phyloP scores from a whole-genome alignment of 2,797 vertebrate genomes.

The Acridotheres tristis region DNA sequence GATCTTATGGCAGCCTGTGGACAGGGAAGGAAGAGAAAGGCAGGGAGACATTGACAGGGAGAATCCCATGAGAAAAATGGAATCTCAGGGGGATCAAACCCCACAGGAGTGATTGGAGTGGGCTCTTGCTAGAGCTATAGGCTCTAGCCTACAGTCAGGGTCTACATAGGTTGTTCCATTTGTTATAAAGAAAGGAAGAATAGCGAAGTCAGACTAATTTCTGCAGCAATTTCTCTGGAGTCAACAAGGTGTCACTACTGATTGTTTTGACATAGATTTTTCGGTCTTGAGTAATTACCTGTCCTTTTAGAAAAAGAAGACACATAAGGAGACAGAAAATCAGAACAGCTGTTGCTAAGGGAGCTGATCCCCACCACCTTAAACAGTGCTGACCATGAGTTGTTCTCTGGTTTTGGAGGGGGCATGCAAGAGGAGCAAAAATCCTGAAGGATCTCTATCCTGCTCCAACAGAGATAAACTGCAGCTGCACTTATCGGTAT shows the following conservation, averaged over 20 bases:
- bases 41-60: neutral
- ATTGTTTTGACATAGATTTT: conserved; percentile 38
- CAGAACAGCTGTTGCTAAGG: neutral
- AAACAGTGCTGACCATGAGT: neutral
- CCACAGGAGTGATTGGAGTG: neutral
- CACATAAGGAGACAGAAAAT: neutral
- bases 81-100: neutral
- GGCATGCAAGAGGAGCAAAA: neutral
- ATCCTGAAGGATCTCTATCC: neutral
- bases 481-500: neutral
- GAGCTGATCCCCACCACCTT: neutral
- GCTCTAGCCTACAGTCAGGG: neutral
- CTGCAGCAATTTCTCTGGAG: conserved; percentile 7
- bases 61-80: neutral
- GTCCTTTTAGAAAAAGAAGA: neutral
- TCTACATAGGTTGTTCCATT: neutral
- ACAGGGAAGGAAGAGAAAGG: neutral
- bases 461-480: neutral
- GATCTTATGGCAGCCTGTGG: neutral
- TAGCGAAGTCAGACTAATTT: neutral
- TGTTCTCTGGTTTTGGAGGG: neutral
- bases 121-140: neutral
- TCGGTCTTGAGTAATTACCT: neutral
- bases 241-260: neutral
- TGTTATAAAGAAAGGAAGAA: neutral